Evolutionary conservation across 2,888 invertebrate species (phyloP), one percentile per base, ranked within the genome.

Genomic region (Lochmaea crataegi): DNA sequence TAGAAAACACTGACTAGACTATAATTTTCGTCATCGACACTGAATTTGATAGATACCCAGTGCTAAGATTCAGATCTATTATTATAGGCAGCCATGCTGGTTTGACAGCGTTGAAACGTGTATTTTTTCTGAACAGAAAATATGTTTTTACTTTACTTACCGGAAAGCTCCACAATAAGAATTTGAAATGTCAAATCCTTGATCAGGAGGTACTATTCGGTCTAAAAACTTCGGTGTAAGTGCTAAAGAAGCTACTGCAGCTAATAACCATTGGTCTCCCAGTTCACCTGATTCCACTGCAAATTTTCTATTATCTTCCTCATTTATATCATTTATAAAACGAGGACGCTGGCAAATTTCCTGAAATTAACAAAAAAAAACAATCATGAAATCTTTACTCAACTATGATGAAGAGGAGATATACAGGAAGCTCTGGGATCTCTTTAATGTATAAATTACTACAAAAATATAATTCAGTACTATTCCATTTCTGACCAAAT

Each of bases 91-190:
- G n/a, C n/a, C n/a, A n/a, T n/a, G n/a, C n/a, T n/a, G n/a, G n/a
- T n/a, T n/a, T n/a, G n/a, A n/a, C 1, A 41, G 4, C 18, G n/a
- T 53, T 18, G n/a, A 53, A 53, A 2, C 22, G 1, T 22, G 2
- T 1, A n/a, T 22, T 32, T 32, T 32, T 32, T 7, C 32, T 32
- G 32, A 32, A 7, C 6, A 45, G 0, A 45, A 12, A 51, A 48
- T n/a, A 4, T n/a, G n/a, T 51, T 16, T 51, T 51, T 6, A 16
- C 5, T n/a, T n/a, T 9, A 69, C 77, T 76, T 83, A 92, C 92
- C 91, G 89, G 86, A 93, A 92, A 76, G 91, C 88, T 71, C 93
- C 93, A 80, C 89, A 90, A 85, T 93, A 93, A 2, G 86, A 84
- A 76, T 85, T 85, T 1, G 87, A 85, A 75, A 87, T 87, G 79